These are phyloP conservation scores for Zaprionus ornatus DNA, from an alignment of 1,140 invertebrate species.

Conservation along the genomic window DNA sequence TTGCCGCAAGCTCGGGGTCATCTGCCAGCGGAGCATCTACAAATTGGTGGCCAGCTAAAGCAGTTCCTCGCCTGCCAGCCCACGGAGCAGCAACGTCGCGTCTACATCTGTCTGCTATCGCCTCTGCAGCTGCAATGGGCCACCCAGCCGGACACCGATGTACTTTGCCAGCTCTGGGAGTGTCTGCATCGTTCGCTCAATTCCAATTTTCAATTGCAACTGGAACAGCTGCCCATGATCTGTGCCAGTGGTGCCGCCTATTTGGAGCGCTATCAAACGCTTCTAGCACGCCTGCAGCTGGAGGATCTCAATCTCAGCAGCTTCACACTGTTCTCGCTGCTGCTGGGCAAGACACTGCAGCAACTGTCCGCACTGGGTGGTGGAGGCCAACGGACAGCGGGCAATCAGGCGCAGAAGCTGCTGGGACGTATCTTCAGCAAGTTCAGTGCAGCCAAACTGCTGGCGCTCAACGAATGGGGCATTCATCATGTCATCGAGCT, in stretches of 20 bases:
- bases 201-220: constrained; percentile 52
- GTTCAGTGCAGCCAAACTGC: constrained; percentile 74
- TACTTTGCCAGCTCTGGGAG: constrained; percentile 78
- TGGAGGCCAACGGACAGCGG: neutral
- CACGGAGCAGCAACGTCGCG: constrained; percentile 71
- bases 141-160: constrained; percentile 52
- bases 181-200: constrained; percentile 77
- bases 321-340: constrained; percentile 66
- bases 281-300: constrained; percentile 46
- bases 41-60: constrained; percentile 39
- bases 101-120: constrained; percentile 61
- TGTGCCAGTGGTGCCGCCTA: constrained; percentile 65
- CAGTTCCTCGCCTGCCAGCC: constrained; percentile 69
- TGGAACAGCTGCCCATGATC: constrained; percentile 62
- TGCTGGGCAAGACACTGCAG: constrained; percentile 67
- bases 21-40: constrained; percentile 7
- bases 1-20: neutral
- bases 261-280: constrained; percentile 62
- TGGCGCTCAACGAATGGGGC: constrained; percentile 75
- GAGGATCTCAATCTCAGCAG: constrained; percentile 75
- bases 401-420: constrained; percentile 70
- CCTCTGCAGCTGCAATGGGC: constrained; percentile 66
- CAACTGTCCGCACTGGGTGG: constrained; percentile 14
- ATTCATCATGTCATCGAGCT: constrained; percentile 82
- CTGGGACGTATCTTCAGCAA: constrained; percentile 82